phyloP scores from a whole-genome alignment of 2,113 vertebrate genomes.

The Apus apus region DNA sequence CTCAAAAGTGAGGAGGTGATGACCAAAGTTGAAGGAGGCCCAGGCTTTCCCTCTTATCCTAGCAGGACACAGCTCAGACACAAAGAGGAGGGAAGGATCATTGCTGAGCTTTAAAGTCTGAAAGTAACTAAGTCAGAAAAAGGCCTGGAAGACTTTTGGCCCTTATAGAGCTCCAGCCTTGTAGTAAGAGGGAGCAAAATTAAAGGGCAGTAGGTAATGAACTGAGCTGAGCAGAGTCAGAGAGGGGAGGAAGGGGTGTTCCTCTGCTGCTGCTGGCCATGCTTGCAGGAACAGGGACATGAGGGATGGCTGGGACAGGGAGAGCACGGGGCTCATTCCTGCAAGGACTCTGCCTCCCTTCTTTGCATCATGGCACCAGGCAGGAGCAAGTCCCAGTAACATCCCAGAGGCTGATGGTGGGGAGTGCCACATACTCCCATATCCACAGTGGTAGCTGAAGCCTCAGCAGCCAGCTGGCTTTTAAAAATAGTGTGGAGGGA shows the following conservation, averaged over 20 bases:
- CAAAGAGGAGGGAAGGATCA: not conserved
- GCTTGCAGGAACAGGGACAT: not conserved
- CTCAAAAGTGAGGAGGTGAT: not conserved
- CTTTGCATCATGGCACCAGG: not conserved
- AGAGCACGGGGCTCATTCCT: fast-evolving
- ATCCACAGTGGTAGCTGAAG: not conserved
- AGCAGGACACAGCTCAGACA: not conserved
- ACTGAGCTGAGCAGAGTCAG: not conserved
- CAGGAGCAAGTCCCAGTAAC: not conserved
- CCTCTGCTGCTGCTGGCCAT: fast-evolving
- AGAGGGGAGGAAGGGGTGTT: not conserved
- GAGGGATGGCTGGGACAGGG: too few species aligned
- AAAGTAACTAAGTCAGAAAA: not conserved
- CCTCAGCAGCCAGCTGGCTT: not conserved
- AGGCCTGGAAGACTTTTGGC: not conserved
- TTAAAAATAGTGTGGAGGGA: not conserved
- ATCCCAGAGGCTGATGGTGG: not conserved
- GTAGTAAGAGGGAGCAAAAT: not conserved
- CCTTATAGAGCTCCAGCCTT: not conserved
- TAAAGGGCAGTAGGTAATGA: not conserved
- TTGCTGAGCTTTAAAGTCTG: not conserved
- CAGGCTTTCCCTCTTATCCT: not conserved
- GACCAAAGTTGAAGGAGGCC: not conserved
- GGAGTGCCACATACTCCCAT: not conserved
- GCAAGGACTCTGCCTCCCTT: fast-evolving